Evolutionary conservation across 1,140 invertebrate species (phyloP).

Genomic region (Neoseiulus cucumeris): DNA sequence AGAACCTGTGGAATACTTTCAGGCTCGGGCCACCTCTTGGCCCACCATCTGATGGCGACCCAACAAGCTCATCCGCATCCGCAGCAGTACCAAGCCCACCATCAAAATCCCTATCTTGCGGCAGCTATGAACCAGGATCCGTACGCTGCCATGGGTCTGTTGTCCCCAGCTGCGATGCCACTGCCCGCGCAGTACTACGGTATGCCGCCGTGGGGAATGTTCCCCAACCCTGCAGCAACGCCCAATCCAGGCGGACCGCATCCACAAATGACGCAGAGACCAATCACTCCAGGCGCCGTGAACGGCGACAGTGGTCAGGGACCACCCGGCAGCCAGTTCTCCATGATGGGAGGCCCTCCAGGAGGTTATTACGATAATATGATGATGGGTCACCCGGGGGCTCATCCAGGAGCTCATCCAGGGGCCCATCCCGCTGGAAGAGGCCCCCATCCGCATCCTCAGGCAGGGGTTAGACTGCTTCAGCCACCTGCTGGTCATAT

Average conservation of each 20-base stretch:
- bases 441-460: neutral
- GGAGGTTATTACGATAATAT: conserved; percentile 1
- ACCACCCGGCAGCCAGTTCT: conserved; percentile 24
- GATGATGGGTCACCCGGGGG: neutral
- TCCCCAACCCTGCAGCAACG: conserved; percentile 25
- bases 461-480: conserved; percentile 7
- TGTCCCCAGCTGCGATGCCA: conserved; percentile 24
- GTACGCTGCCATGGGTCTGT: conserved; percentile 24
- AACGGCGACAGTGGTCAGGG: conserved; percentile 21
- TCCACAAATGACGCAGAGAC: conserved; percentile 29
- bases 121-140: conserved; percentile 19
- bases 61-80: conserved; percentile 11
- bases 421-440: neutral
- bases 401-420: neutral
- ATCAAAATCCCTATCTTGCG: neutral
- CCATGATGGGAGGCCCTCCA: neutral
- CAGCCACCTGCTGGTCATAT: conserved; percentile 8
- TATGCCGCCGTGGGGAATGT: conserved; percentile 35
- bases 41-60: neutral
- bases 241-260: conserved; percentile 27
- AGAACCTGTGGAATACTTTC: neutral
- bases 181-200: conserved; percentile 29
- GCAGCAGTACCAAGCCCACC: conserved; percentile 16
- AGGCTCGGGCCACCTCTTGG: conserved; percentile 11
- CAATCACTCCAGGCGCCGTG: conserved; percentile 16